phyloP scores from a whole-genome alignment of 2,113 vertebrate species.

The Cricetomys ansorgei region DNA sequence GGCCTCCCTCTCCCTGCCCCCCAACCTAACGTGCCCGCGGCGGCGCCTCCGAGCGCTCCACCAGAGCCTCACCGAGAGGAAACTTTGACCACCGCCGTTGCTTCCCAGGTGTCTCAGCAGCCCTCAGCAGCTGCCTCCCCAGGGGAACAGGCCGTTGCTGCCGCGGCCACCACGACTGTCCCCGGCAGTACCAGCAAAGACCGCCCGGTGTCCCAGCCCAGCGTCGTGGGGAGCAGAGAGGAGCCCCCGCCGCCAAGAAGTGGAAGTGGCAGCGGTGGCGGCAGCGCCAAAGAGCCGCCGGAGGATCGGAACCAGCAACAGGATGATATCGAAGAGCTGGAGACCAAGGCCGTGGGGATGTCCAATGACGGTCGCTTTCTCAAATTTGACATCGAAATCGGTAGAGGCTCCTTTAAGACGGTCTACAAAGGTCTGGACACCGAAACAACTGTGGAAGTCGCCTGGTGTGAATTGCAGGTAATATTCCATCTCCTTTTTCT shows the following conservation, averaged over 20 bases:
- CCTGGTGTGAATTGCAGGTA: conserved; percentile 99
- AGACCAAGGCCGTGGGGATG: conserved; percentile 98
- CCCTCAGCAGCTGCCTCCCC: conserved; percentile 59
- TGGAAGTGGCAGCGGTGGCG: conserved; percentile 84
- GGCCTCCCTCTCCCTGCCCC: conserved; percentile 89
- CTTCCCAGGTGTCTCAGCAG: conserved; percentile 59
- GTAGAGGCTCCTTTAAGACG: conserved; percentile 98
- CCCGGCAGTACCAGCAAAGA: conserved; percentile 64
- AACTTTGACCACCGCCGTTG: neutral
- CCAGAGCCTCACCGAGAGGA: conserved; percentile 68
- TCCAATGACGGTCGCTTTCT: conserved; percentile 97
- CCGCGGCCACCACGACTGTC: conserved; percentile 65
- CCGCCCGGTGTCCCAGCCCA: conserved; percentile 74
- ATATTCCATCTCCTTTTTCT: conserved; percentile 49
- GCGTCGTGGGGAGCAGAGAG: conserved; percentile 75
- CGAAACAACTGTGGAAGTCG: conserved; percentile 98
- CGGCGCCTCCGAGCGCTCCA: conserved; percentile 64
- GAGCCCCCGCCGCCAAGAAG: conserved; percentile 62
- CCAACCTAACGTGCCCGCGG: conserved; percentile 88
- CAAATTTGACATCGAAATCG: conserved; percentile 99
- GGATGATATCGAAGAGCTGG: conserved; percentile 96
- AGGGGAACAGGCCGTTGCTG: conserved; percentile 51
- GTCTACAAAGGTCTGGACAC: conserved; percentile 99
- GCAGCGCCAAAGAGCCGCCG: conserved; percentile 82
- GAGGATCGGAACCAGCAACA: conserved; percentile 90